Evolutionary conservation across 2,888 invertebrate genomes (phyloP).

Genomic region (Noctuana brunneofusca): DNA sequence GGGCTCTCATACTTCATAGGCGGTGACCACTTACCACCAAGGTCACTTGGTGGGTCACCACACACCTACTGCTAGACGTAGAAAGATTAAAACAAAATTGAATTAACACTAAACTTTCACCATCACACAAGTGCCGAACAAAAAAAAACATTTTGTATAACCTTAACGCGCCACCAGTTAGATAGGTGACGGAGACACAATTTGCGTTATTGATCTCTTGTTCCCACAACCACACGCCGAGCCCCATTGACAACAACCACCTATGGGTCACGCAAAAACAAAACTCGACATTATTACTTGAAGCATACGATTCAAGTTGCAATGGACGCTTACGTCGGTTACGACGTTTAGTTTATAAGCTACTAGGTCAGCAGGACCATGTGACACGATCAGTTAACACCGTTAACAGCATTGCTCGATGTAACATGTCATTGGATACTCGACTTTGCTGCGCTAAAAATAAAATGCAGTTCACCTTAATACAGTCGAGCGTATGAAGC

Average conservation of each 20-base stretch:
- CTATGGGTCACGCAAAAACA: neutral
- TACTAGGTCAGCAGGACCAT: slow-evolving; percentile 27
- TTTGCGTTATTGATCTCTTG: slow-evolving; percentile 63
- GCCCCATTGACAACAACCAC: slow-evolving; percentile 1
- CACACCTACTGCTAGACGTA: too few species aligned
- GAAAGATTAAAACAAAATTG: too few species aligned
- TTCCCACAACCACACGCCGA: slow-evolving; percentile 42
- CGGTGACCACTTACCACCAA: too few species aligned
- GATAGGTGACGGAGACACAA: slow-evolving; percentile 60
- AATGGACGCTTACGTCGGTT: neutral
- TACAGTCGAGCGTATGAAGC: neutral
- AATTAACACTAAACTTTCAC: slow-evolving; percentile 35
- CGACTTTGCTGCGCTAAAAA: slow-evolving; percentile 11
- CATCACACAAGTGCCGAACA: neutral
- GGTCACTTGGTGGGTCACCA: too few species aligned
- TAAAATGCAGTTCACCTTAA: slow-evolving; percentile 11
- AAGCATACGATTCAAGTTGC: neutral
- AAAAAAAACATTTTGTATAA: slow-evolving; percentile 15
- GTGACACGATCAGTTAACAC: slow-evolving; percentile 30
- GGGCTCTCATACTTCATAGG: too few species aligned
- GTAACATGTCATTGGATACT: slow-evolving; percentile 7
- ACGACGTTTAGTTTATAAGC: slow-evolving; percentile 5
- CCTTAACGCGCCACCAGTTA: slow-evolving; percentile 25
- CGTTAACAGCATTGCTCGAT: slow-evolving; percentile 24
- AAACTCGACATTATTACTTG: slow-evolving; percentile 5